Evolutionary conservation across 1,140 invertebrate genomes (phyloP), one percentile per base, ranked within the genome.

Genomic region (Oppia nitens): DNA sequence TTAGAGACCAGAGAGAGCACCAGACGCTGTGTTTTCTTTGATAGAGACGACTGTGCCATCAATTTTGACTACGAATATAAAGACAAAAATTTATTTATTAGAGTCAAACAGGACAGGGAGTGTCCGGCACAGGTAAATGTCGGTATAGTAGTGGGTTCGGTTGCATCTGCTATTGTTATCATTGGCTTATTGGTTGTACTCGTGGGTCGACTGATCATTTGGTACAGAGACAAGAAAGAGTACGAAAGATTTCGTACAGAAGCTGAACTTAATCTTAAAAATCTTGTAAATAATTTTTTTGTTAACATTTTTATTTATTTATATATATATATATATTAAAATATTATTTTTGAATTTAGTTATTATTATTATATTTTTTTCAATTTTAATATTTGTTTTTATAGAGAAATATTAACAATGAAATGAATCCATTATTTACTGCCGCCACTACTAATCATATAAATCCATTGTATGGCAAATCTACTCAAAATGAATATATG

Each of bases 381-480:
- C n/a, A n/a, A n/a, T n/a, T n/a, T n/a, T n/a, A n/a, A 21, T 11
- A 26, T 20, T 11, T 32, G 1, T 14, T 11, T 23, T 54, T 54
- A 11, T 25, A 54, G 27, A 25, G 12, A 28, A 54, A 9, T n/a
- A n/a, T n/a, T n/a, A n/a, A n/a, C 9, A 9, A 20, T 28, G 32
- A 40, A 40, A n/a, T 53, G 45, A 64, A 64, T 63, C 63, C 63
- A n/a, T 25, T 64, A 12, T 64, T 61, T 24, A 61, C 56, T 59
- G 48, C 55, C 45, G 62, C 63, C 14, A 55, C 53, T 14, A 60
- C 58, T 20, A 55, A 63, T n/a, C 63, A 61, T 59, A 48, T n/a
- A 48, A 64, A 64, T 57, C 63, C 63, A 26, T 61, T 56, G 9
- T 64, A 64, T 23, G 59, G 47, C n/a, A n/a, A n/a, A n/a, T n/a